phyloP scores from a whole-genome alignment of 2,797 vertebrate species.

The Melanotaenia maccullochi region DNA sequence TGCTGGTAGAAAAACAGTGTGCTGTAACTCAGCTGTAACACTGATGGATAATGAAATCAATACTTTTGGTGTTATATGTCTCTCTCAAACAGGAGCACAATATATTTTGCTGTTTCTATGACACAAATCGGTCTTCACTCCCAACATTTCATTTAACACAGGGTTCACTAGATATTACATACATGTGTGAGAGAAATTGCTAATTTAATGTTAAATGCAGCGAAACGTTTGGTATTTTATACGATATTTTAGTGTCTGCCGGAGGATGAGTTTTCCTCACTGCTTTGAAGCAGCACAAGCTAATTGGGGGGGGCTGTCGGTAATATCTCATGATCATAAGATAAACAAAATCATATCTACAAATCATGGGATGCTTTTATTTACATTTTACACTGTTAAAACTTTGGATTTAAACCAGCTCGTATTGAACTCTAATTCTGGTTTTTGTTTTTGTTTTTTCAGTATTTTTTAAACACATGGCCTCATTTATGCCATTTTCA shows the following conservation, averaged over 20 bases:
- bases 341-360: neutral
- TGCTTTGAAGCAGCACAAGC: neutral
- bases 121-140: slow-evolving; percentile 58
- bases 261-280: neutral
- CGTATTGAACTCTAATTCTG: neutral
- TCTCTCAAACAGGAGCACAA: slow-evolving; percentile 50
- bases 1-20: slow-evolving; percentile 39
- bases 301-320: neutral
- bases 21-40: slow-evolving; percentile 40
- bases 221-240: neutral
- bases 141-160: slow-evolving; percentile 33
- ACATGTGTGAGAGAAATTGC: neutral
- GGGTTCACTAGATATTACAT: neutral
- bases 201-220: neutral
- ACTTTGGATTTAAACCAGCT: neutral
- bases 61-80: slow-evolving; percentile 49
- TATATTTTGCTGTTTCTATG: slow-evolving; percentile 59
- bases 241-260: neutral
- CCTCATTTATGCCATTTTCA: neutral
- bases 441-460: neutral
- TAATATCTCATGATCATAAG: neutral
- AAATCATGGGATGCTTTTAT: neutral
- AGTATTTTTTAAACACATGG: neutral
- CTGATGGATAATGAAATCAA: slow-evolving; percentile 46
- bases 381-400: neutral